Conservation (phyloP, 2,113 vertebrate genomes). For the Leucopsar rothschildi region DNA sequence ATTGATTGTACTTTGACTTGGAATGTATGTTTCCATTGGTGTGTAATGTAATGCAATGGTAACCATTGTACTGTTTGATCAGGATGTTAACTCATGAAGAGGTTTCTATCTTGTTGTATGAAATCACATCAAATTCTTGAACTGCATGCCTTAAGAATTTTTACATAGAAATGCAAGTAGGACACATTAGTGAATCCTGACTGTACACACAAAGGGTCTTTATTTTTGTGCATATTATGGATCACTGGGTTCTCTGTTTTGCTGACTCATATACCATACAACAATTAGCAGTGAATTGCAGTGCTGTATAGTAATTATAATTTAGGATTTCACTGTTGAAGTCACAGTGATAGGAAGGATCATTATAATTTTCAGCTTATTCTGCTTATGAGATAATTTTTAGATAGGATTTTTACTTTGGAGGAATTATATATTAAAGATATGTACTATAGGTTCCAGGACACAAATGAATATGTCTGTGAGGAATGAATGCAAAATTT, state of each 20-base stretch:
- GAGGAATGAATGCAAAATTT: background rate
- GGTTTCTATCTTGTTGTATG: background rate
- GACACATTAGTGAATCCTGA: background rate
- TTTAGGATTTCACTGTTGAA: background rate
- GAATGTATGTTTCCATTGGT: background rate
- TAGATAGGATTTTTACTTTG: background rate
- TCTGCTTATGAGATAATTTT: background rate
- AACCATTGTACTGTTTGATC: background rate
- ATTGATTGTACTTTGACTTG: background rate
- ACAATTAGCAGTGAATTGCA: conserved; percentile 7
- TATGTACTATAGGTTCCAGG: background rate
- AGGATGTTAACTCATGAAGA: background rate
- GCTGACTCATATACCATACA: background rate
- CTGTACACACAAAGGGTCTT: background rate
- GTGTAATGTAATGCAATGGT: background rate
- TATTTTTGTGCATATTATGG: conserved; percentile 30
- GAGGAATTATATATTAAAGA: background rate
- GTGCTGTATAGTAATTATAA: background rate
- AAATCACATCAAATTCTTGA: background rate
- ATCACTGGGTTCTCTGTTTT: conserved; percentile 24
- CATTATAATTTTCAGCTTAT: background rate
- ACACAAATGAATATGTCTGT: background rate
- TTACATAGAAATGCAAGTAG: background rate
- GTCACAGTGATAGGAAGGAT: background rate
- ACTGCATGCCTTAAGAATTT: background rate